Base-by-base conservation (phyloP, 2,888 invertebrate genomes). In the Mythimna lalbum region DNA sequence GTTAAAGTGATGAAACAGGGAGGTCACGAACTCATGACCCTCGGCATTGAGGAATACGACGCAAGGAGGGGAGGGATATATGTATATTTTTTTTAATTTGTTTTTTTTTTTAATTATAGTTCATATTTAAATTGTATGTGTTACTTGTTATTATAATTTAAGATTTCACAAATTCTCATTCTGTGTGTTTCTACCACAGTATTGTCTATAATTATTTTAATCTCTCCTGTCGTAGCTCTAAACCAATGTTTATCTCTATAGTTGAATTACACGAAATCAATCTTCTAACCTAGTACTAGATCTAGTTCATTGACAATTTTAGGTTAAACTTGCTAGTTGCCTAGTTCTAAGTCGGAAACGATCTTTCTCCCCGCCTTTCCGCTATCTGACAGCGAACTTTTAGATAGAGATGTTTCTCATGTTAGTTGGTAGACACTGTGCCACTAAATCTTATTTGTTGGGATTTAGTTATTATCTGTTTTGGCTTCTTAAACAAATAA, bases 351-450 rank as follows among this genome's bases (percentile, higher is more conserved):
- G 64, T 77, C 75, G 81, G 82, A 80, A 84, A 68, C 64, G 63
- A 82, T 84, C 68, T 68, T 73, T 82, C 82, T 82, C 76, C n/a
- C 55, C 31, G 68, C 23, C 36, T 79, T 67, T 69, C 82, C 76
- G 69, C 10, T 63, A 61, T 55, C 82, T 76, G 76, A 71, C 80
- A 73, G 33, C 62, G 5, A 78, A 84, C 73, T 76, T 79, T 61
- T 53, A 64, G 76, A 82, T 84, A 77, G 68, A 82, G 67, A 70
- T 67, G 62, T 77, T 83, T 84, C 62, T 72, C 83, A 49, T 84
- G 80, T 82, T 76, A 55, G 47, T 66, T 71, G 55, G 53, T 60
- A 23, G n/a, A 43, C 12, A 63, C 14, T 31, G 56, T n/a, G 31
- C 64, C 55, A 55, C 36, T 69, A 67, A 73, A 73, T 79, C 69